Conservation (phyloP, 2,113 vertebrate species). For the Thamnophis sirtalis region DNA sequence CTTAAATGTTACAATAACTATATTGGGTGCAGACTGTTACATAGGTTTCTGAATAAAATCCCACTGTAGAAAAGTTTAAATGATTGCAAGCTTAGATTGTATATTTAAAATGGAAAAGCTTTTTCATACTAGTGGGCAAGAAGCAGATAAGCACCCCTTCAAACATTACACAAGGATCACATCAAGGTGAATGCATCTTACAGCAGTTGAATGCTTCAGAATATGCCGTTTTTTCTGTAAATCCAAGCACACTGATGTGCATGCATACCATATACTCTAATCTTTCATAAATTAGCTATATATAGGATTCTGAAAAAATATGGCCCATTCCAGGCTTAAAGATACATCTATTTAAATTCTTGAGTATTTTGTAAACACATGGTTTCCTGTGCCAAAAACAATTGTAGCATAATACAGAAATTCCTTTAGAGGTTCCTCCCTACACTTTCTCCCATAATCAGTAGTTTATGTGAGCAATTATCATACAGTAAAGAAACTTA, state of each 20-base stretch:
- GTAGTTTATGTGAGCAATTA: neutral
- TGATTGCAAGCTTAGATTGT: neutral
- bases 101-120: neutral
- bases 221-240: neutral
- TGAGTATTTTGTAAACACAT: neutral
- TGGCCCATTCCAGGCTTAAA: neutral
- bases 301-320: neutral
- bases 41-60: slow-evolving; percentile 9
- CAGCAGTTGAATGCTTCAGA: neutral
- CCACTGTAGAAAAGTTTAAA: slow-evolving; percentile 1
- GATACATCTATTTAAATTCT: neutral
- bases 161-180: neutral
- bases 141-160: neutral
- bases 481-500: neutral
- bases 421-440: neutral
- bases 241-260: neutral
- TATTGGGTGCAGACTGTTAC: neutral
- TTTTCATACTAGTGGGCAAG: neutral
- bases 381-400: neutral
- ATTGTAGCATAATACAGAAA: neutral
- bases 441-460: neutral
- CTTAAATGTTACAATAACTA: slow-evolving; percentile 30
- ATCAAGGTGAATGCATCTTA: neutral
- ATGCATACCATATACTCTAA: neutral
- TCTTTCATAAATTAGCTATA: neutral